Conservation (phyloP, 2,888 invertebrate species). For the Diarsia rubi region DNA sequence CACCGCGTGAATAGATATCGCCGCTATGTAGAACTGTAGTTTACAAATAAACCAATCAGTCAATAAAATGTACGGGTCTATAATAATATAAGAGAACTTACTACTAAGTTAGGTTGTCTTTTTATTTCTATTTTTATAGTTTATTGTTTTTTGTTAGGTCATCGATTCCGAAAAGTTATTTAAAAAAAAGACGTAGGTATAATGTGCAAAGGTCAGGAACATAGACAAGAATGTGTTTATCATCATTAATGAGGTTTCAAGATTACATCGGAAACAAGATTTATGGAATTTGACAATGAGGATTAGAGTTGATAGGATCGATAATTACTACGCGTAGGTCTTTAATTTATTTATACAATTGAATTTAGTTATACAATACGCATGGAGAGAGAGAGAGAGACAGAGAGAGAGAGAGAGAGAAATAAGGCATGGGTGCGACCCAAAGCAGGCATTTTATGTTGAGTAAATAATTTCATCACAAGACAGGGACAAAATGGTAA, state of each 20-base stretch:
- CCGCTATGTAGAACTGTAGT: slow-evolving; percentile 98
- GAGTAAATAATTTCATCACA: background rate
- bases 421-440: background rate
- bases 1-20: slow-evolving; percentile 98
- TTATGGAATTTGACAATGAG: slow-evolving; percentile 26
- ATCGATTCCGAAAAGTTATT: background rate
- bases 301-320: slow-evolving; percentile 33
- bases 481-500: background rate
- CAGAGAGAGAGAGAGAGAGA: background rate
- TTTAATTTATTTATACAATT: too few species aligned
- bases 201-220: background rate
- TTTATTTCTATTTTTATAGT: background rate
- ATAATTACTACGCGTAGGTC: slow-evolving; percentile 1
- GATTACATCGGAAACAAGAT: slow-evolving; percentile 3
- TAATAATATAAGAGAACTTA: too few species aligned
- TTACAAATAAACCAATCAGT: slow-evolving; percentile 1
- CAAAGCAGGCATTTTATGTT: background rate
- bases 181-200: background rate
- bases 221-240: slow-evolving; percentile 19
- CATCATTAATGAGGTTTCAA: slow-evolving; percentile 6
- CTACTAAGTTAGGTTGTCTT: background rate
- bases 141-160: background rate
- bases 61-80: background rate
- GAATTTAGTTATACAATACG: too few species aligned
- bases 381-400: too few species aligned